Conservation (phyloP, 1,140 invertebrate genomes). For the Scaptomyza hsui region DNA sequence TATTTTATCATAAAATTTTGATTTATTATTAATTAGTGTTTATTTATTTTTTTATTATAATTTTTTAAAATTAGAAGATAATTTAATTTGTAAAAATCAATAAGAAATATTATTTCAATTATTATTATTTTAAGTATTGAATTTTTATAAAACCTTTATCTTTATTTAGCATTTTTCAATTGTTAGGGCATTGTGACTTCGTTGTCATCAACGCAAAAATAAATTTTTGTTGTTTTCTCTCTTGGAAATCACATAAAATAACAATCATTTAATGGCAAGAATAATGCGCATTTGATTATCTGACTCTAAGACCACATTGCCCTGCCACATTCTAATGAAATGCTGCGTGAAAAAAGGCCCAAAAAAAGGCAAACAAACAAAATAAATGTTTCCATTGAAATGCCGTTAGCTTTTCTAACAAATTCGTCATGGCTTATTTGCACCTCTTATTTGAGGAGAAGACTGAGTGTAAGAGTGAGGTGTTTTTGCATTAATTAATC, state of each 20-base stretch:
- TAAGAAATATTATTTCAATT: no score
- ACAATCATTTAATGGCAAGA: constrained; percentile 15
- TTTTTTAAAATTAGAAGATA: no score
- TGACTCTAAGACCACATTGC: constrained; percentile 29
- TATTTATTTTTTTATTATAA: no score
- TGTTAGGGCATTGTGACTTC: not conserved
- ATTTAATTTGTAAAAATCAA: no score
- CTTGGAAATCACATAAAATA: constrained; percentile 6
- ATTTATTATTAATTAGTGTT: no score
- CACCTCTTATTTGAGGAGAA: not conserved
- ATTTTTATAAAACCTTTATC: no score
- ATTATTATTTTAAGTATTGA: no score
- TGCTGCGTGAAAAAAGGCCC: constrained; percentile 1
- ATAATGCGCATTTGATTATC: constrained; percentile 31
- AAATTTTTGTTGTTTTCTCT: constrained; percentile 1
- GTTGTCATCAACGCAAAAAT: not conserved
- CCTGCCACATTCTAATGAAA: constrained; percentile 20
- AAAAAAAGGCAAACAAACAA: not conserved
- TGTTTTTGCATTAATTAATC: constrained; percentile 2
- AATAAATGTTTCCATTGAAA: no score
- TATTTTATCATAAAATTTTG: no score
- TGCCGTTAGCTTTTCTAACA: not conserved
- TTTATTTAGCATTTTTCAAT: no score
- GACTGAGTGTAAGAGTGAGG: not conserved
- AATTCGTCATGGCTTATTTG: constrained; percentile 16